Conservation (phyloP, 2,113 vertebrate genomes). For the Hyla sarda region DNA sequence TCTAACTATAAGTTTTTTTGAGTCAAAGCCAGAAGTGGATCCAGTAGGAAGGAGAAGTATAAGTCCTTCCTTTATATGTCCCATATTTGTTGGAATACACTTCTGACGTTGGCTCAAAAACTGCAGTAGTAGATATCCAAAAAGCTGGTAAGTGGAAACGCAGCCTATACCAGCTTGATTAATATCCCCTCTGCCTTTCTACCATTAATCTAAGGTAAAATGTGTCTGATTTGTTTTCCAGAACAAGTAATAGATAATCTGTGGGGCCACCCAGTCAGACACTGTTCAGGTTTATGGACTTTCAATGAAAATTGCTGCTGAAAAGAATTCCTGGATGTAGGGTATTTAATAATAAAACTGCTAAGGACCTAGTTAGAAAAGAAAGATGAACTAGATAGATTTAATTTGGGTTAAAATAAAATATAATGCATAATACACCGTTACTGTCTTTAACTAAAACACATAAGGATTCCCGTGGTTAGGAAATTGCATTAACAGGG, state of each 20-base stretch:
- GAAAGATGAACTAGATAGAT: constrained; percentile 12
- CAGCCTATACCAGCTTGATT: too few species aligned
- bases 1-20: too few species aligned
- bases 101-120: too few species aligned
- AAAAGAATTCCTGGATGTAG: constrained; percentile 11
- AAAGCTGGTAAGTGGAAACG: too few species aligned
- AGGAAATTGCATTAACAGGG: neutral
- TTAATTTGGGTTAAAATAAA: neutral
- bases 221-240: neutral
- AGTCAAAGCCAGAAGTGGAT: too few species aligned
- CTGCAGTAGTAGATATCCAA: too few species aligned
- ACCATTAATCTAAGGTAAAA: too few species aligned
- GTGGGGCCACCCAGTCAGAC: neutral
- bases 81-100: too few species aligned
- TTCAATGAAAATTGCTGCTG: neutral
- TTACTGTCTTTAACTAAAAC: neutral
- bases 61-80: too few species aligned
- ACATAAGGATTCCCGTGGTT: neutral
- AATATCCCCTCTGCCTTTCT: too few species aligned
- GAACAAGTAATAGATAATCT: neutral
- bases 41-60: too few species aligned
- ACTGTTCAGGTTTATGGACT: neutral
- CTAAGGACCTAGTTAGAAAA: neutral
- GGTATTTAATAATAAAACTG: constrained; percentile 11
- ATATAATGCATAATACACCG: neutral